phyloP scores from a whole-genome alignment of 2,888 invertebrate species.

The Euzophera pinguis region DNA sequence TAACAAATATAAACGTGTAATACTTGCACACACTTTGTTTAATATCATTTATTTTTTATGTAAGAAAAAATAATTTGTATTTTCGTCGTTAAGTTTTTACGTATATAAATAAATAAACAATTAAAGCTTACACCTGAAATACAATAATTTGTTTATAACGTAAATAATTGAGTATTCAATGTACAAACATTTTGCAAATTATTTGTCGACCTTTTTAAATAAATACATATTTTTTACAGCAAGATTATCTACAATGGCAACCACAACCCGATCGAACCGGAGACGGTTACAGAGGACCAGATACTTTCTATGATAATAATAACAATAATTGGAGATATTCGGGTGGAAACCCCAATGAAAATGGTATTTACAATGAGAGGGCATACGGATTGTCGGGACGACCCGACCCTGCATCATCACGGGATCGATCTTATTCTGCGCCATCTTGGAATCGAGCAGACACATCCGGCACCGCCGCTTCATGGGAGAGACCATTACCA shows the following conservation, averaged over 20 bases:
- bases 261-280: conserved; percentile 7
- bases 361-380: conserved; percentile 25
- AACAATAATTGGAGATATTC: not conserved
- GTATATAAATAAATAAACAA: too few species aligned
- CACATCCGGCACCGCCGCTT: not conserved
- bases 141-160: too few species aligned
- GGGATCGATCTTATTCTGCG: not conserved
- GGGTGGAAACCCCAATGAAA: conserved; percentile 15
- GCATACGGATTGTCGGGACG: conserved; percentile 26
- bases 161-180: too few species aligned
- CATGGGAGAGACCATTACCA: not conserved
- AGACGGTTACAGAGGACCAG: conserved; percentile 5
- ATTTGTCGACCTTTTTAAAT: too few species aligned
- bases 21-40: too few species aligned
- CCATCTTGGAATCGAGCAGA: not conserved
- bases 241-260: conserved; percentile 32
- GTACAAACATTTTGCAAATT: too few species aligned
- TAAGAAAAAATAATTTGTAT: too few species aligned
- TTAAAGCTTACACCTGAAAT: too few species aligned
- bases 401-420: conserved; percentile 16
- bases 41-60: too few species aligned
- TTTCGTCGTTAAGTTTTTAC: too few species aligned
- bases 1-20: too few species aligned
- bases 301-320: not conserved
- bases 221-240: conserved; percentile 28